A percentile compares a stretch with the other conserved stretches of the same genome.
These are phyloP conservation scores for Zaprionus nigranus DNA, from an alignment of 1,140 invertebrate species.

Conservation along the genomic window DNA sequence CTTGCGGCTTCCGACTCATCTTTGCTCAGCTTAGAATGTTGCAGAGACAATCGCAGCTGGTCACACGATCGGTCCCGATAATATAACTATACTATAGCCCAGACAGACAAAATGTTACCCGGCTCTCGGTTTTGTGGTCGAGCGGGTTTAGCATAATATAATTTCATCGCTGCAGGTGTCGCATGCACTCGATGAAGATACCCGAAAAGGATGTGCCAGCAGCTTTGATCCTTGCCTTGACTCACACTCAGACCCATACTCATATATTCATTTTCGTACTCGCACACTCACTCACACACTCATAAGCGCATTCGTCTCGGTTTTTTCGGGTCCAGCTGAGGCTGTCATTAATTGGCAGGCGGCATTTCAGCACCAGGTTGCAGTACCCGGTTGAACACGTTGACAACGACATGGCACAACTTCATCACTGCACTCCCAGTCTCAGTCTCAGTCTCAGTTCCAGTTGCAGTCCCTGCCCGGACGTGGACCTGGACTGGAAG, in stretches of 20 bases:
- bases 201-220: background rate
- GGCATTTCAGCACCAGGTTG: constrained; percentile 54
- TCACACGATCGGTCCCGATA: constrained; percentile 22
- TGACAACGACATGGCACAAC: constrained; percentile 77
- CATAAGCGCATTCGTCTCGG: constrained; percentile 73
- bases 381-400: constrained; percentile 43
- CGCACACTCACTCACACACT: constrained; percentile 21
- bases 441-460: background rate
- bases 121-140: constrained; percentile 65
- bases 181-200: background rate
- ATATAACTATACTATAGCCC: constrained; percentile 22
- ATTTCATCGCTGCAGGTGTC: constrained; percentile 70
- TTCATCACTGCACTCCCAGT: constrained; percentile 58
- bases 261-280: background rate
- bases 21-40: constrained; percentile 2
- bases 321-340: constrained; percentile 42
- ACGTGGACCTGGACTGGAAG: constrained; percentile 1
- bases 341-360: constrained; percentile 69
- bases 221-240: background rate
- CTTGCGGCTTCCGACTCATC: constrained; percentile 47
- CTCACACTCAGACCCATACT: background rate
- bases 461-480: no score
- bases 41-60: background rate
- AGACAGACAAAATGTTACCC: constrained; percentile 28
- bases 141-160: constrained; percentile 66